phyloP scores from a whole-genome alignment of 2,888 invertebrate species.

The Syrphus vitripennis region DNA sequence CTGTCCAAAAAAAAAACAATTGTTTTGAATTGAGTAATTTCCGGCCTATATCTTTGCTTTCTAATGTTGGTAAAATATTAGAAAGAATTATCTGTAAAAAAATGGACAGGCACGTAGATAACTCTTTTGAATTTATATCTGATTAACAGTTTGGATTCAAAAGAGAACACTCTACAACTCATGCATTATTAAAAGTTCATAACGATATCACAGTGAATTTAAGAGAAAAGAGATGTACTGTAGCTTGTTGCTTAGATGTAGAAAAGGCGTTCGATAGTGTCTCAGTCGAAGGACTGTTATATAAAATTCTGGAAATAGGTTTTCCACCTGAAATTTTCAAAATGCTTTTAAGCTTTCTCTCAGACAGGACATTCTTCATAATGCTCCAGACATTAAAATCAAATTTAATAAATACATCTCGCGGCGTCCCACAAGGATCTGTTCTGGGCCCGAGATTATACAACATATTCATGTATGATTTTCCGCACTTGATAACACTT shows the following conservation, averaged over 20 bases:
- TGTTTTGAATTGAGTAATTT: background rate
- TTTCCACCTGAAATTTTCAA: background rate
- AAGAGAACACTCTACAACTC: background rate
- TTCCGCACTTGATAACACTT: background rate
- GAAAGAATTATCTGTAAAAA: background rate
- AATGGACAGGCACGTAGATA: background rate
- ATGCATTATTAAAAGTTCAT: no score
- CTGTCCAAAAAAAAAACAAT: background rate
- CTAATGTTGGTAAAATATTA: slow-evolving; percentile 12
- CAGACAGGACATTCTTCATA: background rate
- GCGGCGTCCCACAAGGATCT: background rate
- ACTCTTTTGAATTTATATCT: background rate
- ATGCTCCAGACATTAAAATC: background rate
- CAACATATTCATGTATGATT: background rate
- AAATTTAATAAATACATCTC: background rate
- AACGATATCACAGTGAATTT: no score
- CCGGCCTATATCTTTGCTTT: slow-evolving; percentile 19
- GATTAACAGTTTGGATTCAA: slow-evolving; percentile 17
- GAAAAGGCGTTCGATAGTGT: slow-evolving; percentile 20
- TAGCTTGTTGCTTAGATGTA: slow-evolving; percentile 8
- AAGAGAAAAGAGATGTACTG: slow-evolving; percentile 20
- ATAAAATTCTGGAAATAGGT: background rate
- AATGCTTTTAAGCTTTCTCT: background rate
- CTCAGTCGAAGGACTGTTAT: slow-evolving; percentile 3
- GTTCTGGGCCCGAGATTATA: background rate